Evolutionary conservation across 2,113 vertebrate species (phyloP), one percentile per base, ranked within the genome.

Genomic region (Puffinus mauretanicus): DNA sequence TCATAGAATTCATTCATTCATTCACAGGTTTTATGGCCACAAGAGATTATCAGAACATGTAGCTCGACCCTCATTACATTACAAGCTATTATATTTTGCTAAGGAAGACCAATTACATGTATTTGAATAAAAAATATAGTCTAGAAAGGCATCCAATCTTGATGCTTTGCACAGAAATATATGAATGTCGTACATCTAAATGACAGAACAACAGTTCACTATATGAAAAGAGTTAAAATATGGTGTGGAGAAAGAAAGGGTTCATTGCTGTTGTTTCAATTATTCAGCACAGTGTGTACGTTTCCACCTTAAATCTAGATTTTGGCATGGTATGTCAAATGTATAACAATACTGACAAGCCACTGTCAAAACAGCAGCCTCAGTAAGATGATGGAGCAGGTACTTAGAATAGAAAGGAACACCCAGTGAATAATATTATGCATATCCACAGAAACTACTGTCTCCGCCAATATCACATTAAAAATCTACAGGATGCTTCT

Each of bases 341-440:
- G 25, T 79, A 57, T 34, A 85, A 66, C 66, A 87, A 82, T 69
- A 82, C 52, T 95, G 97, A 97, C 97, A 95, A 89, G 81, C n/a
- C 32, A 82, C 32, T 95, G 96, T 96, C 96, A 96, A 95, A 97
- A 95, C 57, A 95, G 61, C 70, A 91, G 40, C 58, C 62, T 94
- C n/a, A 2, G 29, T 30, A 55, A 85, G 62, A 82, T 82, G 86
- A 97, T 70, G 54, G 84, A 97, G 36, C 86, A 85, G 94, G 78
- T 85, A 85, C 49, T 96, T 82, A 65, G 47, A 97, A 84, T 2
- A 89, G 36, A 91, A 96, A 88, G 77, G 47, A 94, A 93, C 40
- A 76, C 30, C 16, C 44, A 4, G 26, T 83, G 73, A 91, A 94
- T 92, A 91, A 72, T 58, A 82, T 49, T 82, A 70, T 19, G 22